Evolutionary conservation across 1,140 invertebrate genomes (phyloP), one percentile per base, ranked within the genome.

Genomic region (Euglossa dilemma): DNA sequence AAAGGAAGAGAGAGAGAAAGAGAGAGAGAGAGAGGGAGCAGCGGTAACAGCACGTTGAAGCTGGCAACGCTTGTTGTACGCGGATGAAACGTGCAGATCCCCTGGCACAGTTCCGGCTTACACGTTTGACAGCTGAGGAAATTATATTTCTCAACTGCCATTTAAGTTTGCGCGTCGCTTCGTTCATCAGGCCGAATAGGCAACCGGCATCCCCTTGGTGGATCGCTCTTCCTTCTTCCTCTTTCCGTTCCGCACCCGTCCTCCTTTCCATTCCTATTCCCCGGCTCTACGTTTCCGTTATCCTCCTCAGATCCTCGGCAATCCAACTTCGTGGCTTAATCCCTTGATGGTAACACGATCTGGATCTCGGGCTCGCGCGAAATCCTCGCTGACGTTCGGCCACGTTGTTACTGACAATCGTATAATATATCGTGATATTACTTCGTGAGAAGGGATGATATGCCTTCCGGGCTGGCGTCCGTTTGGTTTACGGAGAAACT

Each of bases 121-220:
- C 85, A 88, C 80, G 90, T 92, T 92, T 92, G 92, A 93, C 92
- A 93, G 92, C 83, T 89, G 85, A 85, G 91, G 91, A 92, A 93
- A 93, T 93, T 92, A 93, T 93, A 93, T 93, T 93, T 92, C 92
- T 92, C 91, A 92, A 92, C 91, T 92, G 91, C 89, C 92, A 92
- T 92, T 93, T 93, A 93, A 92, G 91, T 92, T 92, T 85, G 91
- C 88, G 84, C 88, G 86, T 87, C 87, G 89, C 75, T 84, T 67
- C 90, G 87, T 91, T 92, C 89, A 90, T 92, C 90, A 91, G 85
- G 70, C 82, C 74, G 86, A 85, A 87, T 87, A 85, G 78, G 73
- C 73, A 76, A 85, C 80, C 74, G 54, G 57, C 67, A 73, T 78
- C 64, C 82, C 76, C 63, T 63, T 64, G 80, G 77, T 88, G 79